Base-by-base conservation (phyloP, 2,797 vertebrate genomes). In the Astyanax mexicanus region DNA sequence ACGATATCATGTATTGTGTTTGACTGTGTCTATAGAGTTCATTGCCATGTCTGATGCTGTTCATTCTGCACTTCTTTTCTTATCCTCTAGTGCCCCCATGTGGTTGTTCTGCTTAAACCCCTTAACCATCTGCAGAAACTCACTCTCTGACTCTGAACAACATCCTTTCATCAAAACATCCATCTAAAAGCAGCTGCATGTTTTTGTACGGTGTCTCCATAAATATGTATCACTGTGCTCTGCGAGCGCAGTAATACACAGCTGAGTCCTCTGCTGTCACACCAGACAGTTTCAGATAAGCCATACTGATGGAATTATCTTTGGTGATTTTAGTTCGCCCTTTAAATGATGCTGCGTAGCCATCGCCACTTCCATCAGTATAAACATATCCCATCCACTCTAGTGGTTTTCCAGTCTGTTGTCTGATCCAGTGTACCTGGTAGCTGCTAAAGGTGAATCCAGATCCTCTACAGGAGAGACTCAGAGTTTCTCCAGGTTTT, bases 281-380 rank as follows among this genome's bases (percentile, higher is more conserved):
- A 10, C 61, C 47, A 57, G 74, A 67, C 35, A 80, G 8, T 49
- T 60, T 66, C 51, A 80, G 51, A 68, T 45, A 69, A 10, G 21
- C 15, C 40, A 62, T 54, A 10, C 57, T 55, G 45, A 67, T 74
- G 23, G 55, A 55, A 25, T 74, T 75, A 67, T 78, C 58, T 49
- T 67, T 78, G 32, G 58, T 81, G 35, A 78, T 75, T 65, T 62
- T 38, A 3, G 66, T 51, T 51, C 55, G 12, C 32, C 73, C 80
- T 9, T 65, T 40, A 55, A 78, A 47, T n/a, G 15, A 47, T 47
- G 6, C 2, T 47, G 45, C 15, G 17, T 47, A 47, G 15, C 47
- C 17, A 6, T 17, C n/a, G 15, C 12, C 12, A 15, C 42, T 44
- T 44, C 42, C 42, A 44, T 4, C 1, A 13, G 10, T 3, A 44